Base-by-base conservation (phyloP, 1,140 invertebrate genomes). In the Drosophila ananassae region DNA sequence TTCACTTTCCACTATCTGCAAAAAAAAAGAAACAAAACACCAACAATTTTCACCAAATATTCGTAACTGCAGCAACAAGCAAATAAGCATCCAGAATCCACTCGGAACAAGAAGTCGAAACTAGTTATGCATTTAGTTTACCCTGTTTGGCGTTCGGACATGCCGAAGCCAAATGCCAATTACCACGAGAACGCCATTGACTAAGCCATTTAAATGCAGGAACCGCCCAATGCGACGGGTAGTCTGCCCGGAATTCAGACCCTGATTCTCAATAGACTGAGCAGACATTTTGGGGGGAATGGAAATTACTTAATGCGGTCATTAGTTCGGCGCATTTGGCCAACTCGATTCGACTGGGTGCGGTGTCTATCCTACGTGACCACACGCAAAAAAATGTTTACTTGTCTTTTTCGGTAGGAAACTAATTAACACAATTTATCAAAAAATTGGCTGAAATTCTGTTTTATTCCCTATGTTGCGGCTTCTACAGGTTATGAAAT, bases 291-390 rank as follows among this genome's bases (percentile, higher is more conserved):
- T 21, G 2, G 7, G 46, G 47, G 63, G 59, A 21, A 28, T 64
- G 69, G 46, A 78, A 87, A 87, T 87, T 81, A 75, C 55, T 72
- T 78, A 87, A 87, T 68, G 71, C 74, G 64, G 60, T 62, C 69
- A 78, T 85, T 81, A 61, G 73, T 58, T 39, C 41, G 34, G 61
- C 58, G 74, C 56, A 78, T 78, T 87, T 60, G 62, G 46, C 48
- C 80, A 85, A 75, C 79, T 75, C 34, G 69, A 81, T 72, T 80
- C 69, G 59, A 46, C 55, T 37, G 47, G 58, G 39, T 53, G 60
- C 60, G 28, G 28, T 44, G 47, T 51, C 63, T 51, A 46, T 51
- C 2, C 32, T 54, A 57, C 56, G 64, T 56, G 78, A 50, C 46
- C 72, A 50, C 61, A 59, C 39, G n/a, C 39, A 28, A 12, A 24